phyloP scores from a whole-genome alignment of 1,140 invertebrate species.

The Steinernema khuongi region DNA sequence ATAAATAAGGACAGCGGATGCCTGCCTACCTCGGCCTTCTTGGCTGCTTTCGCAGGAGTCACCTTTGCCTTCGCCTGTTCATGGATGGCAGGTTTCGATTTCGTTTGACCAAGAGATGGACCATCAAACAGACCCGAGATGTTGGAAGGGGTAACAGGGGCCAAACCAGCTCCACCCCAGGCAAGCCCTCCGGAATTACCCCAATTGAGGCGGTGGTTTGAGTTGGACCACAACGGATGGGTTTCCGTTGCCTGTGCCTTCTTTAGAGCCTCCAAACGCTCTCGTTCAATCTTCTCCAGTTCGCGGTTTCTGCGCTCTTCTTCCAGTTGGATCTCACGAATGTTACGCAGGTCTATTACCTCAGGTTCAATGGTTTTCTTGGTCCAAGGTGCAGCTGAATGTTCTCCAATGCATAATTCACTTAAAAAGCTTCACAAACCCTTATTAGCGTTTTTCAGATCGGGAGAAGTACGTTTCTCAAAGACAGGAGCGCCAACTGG shows the following conservation, averaged over 20 bases:
- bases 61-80: neutral
- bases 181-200: neutral
- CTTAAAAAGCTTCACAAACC: neutral
- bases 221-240: conserved; percentile 7
- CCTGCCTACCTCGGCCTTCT: conserved; percentile 1
- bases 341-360: neutral
- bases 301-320: conserved; percentile 20
- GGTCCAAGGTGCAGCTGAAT: neutral
- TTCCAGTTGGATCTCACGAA: conserved; percentile 23
- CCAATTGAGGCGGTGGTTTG: conserved; percentile 15
- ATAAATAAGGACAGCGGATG: neutral
- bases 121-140: conserved; percentile 6
- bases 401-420: neutral
- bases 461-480: too few relatives aligned
- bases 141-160: neutral
- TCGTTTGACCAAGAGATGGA: conserved; percentile 9
- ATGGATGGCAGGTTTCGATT: neutral
- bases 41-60: neutral
- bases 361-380: neutral
- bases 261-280: neutral
- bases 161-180: conserved; percentile 21
- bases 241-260: conserved; percentile 1
- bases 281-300: conserved; percentile 7
- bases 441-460: neutral
- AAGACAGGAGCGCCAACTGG: too few relatives aligned